Base-by-base conservation (phyloP, 2,113 vertebrate species). In the Leiothrix lutea region DNA sequence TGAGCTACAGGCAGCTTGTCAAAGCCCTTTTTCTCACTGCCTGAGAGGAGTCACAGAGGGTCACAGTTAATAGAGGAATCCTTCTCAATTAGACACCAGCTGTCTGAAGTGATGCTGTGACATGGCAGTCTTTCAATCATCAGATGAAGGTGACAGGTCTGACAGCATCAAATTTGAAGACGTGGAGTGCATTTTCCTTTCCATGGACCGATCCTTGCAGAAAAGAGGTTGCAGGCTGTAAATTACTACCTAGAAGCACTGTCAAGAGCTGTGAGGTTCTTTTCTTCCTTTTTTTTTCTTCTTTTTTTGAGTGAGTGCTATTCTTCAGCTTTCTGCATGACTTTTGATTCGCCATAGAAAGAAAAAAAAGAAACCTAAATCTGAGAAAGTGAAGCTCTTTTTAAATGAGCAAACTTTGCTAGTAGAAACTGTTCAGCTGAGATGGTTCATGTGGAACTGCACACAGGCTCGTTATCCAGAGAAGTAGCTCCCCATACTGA, bases 81-180 rank as follows among this genome's bases (percentile, higher is more conserved):
- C 60, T 92, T 62, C 90, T 96, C 80, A 62, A 65, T 96, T 90
- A 90, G 89, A 67, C 72, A 48, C 18, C 58, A 83, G 81, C 78
- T 91, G 45, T 51, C 92, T 90, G 81, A 90, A 82, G 72, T 51
- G 73, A 88, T 66, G 57, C 70, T 60, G 44, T 57, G 70, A 67
- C 90, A 93, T 67, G 44, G 71, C 65, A 84, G 71, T 54, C 79
- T 80, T 86, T 80, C 92, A 72, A 50, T 88, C 88, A 62, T 26
- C 67, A 54, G 79, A 80, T 38, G 58, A 58, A 86, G n/a, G 86
- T 50, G 83, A 73, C 79, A 97, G 92, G 19, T 50, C 75, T 93
- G 88, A 88, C 80, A 92, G 69, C 65, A 90, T 33, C 67, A 28
- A 50, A 75, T 72, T 69, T 90, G 75, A 90, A 82, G 87, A 88